Base-by-base conservation (phyloP, 2,888 invertebrate species). In the Beris chalybata region DNA sequence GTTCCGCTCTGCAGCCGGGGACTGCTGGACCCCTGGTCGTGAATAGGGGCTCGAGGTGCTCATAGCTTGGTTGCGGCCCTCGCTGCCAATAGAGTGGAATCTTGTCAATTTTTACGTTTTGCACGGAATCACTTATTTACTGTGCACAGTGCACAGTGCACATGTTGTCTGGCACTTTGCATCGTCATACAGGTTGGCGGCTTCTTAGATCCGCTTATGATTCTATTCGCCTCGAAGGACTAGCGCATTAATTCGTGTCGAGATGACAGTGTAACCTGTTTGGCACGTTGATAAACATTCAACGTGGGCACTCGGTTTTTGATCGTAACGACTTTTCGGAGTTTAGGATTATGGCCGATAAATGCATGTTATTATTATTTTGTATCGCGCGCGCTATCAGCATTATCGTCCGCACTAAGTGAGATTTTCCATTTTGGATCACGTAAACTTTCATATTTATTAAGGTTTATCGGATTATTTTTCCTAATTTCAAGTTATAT, bases 251-350 rank as follows among this genome's bases (percentile, higher is more conserved):
- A 63, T 68, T 68, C 56, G 65, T 52, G 38, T 63, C 31, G 63
- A 67, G 65, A 59, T 67, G 65, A 65, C 68, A 59, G 65, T 56
- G 56, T 57, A 68, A 68, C 68, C 68, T 68, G 68, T 68, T 68
- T 65, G 22, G 54, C 68, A 63, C 32, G 32, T 65, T 56, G 63
- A 68, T 66, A 66, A 68, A 68, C 68, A 66, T 65, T 65, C 44
- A 63, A 9, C 52, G 31, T n/a, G 61, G 32, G 32, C 29, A 57
- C 57, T 45, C 45, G 29, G 61, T 61, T 50, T 61, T 50, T 61
- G 22, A 61, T 61, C 48, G 32, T 61, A 48, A 61, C 45, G 57
- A 57, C 57, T 57, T 57, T 57, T 45, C 13, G 30, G 31, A 57
- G 57, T 15, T 38, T 43, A 56, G 55, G 55, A 56, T 56, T 56